phyloP scores from a whole-genome alignment of 2,113 vertebrate species.

The Syrrhaptes paradoxus region DNA sequence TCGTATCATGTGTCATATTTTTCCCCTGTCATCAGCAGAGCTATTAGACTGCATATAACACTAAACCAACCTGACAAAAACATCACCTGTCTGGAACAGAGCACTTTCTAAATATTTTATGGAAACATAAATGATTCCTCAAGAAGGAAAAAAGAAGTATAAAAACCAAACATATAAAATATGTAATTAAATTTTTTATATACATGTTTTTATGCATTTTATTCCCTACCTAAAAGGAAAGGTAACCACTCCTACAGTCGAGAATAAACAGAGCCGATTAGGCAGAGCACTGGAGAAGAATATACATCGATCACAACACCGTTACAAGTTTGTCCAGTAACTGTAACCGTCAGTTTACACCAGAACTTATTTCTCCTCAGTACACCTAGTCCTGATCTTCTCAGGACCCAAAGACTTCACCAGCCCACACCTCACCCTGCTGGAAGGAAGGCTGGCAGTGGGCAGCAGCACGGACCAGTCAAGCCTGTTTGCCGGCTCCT shows the following conservation, averaged over 20 bases:
- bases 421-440: background rate
- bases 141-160: background rate
- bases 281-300: background rate
- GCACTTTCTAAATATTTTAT: background rate
- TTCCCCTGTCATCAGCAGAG: background rate
- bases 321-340: fast-evolving
- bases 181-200: background rate
- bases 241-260: background rate
- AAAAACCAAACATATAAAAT: too few species aligned
- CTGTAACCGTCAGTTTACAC: fast-evolving
- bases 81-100: background rate
- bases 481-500: background rate
- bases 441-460: background rate
- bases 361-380: background rate
- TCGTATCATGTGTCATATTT: fast-evolving
- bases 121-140: background rate
- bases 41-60: background rate
- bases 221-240: background rate
- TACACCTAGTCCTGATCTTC: background rate
- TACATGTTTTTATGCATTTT: background rate
- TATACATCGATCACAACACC: fast-evolving
- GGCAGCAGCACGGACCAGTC: background rate
- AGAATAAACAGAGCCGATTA: background rate
- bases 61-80: background rate
- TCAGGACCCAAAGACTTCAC: background rate